phyloP scores from a whole-genome alignment of 2,113 vertebrate genomes.

The Stictonetta naevosa region DNA sequence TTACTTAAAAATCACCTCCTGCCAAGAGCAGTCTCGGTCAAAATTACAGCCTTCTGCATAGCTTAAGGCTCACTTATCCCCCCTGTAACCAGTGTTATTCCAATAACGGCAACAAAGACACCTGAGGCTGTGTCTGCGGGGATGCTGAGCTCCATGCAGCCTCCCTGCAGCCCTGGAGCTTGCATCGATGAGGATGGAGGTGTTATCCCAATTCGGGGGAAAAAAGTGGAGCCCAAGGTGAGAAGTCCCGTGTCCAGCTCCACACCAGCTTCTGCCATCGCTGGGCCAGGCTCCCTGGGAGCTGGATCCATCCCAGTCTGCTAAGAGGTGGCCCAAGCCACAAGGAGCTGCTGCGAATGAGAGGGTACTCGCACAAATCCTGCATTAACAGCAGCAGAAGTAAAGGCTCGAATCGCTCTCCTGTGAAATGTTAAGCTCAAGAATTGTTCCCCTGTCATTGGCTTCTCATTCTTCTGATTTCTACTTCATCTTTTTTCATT shows the following conservation, averaged over 20 bases:
- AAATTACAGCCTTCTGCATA: neutral
- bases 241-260: neutral
- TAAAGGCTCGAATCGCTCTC: neutral
- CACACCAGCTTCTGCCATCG: no score
- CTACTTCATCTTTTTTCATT: neutral
- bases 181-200: accelerated
- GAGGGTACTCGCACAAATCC: neutral
- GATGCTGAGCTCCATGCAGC: neutral
- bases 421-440: neutral
- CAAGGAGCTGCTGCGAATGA: neutral
- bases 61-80: neutral
- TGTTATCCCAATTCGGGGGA: neutral
- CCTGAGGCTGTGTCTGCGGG: neutral
- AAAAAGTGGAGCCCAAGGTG: neutral
- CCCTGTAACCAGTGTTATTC: accelerated
- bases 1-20: neutral
- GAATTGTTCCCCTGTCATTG: neutral
- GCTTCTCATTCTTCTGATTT: neutral
- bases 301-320: neutral
- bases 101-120: neutral
- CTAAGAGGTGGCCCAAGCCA: neutral
- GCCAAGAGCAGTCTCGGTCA: accelerated
- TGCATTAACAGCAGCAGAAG: neutral
- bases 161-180: accelerated
- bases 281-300: accelerated